Conservation (phyloP, 2,797 vertebrate genomes). For the Microtus obscurus region DNA sequence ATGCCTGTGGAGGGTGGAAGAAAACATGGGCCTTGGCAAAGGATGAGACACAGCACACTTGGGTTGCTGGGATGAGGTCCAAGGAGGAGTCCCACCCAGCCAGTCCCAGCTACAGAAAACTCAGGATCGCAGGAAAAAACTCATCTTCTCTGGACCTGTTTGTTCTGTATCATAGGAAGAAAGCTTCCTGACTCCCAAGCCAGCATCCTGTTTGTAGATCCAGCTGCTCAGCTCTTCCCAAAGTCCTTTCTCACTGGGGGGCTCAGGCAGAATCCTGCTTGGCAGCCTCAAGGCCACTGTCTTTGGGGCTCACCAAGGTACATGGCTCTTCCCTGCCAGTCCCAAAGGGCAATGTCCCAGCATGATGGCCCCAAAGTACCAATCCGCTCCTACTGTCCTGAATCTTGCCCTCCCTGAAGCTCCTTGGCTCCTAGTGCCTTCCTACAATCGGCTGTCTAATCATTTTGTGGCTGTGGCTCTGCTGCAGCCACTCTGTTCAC, state of each 20-base stretch:
- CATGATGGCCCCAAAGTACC: background rate
- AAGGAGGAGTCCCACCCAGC: no score
- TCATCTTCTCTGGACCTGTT: background rate
- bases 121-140: background rate
- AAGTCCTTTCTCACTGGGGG: background rate
- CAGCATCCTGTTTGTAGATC: background rate
- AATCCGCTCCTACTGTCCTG: background rate
- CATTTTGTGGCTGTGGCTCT: no score
- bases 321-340: background rate
- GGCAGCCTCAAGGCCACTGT: background rate
- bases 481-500: accelerated
- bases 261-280: background rate
- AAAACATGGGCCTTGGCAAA: background rate
- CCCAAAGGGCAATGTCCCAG: background rate
- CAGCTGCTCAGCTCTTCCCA: background rate
- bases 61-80: background rate
- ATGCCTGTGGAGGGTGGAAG: slow-evolving; percentile 90
- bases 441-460: background rate
- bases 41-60: background rate
- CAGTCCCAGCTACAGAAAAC: background rate
- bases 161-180: background rate
- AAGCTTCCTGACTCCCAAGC: background rate
- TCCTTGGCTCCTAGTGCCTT: no score
- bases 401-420: background rate
- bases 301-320: background rate